phyloP scores from a whole-genome alignment of 1,140 invertebrate species.

The Rhopalosiphum maidis region DNA sequence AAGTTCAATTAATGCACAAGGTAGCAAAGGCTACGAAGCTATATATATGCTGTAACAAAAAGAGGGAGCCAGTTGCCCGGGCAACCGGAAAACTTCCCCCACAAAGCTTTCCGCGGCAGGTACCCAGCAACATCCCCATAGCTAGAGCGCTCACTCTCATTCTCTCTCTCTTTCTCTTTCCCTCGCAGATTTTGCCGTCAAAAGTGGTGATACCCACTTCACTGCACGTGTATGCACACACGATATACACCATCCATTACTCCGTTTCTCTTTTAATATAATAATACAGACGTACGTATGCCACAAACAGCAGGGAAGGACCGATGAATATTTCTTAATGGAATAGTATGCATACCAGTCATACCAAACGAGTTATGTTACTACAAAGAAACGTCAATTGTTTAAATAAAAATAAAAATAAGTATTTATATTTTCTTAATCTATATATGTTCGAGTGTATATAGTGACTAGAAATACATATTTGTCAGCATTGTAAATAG shows the following conservation, averaged over 20 bases:
- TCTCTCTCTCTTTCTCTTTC: not conserved
- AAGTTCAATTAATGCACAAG: conserved; percentile 56
- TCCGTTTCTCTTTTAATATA: conserved; percentile 15
- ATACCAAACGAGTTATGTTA: not conserved
- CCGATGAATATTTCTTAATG: conserved; percentile 40
- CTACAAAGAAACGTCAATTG: not conserved
- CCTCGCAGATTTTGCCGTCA: conserved; percentile 37
- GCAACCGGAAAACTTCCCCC: conserved; percentile 43
- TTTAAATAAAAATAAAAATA: not conserved
- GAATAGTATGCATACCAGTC: not conserved
- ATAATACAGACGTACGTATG: not conserved
- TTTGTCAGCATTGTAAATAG: not conserved
- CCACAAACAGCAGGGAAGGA: not conserved
- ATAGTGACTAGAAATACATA: not conserved
- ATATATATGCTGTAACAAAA: conserved; percentile 24
- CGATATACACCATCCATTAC: conserved; percentile 37
- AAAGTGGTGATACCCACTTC: conserved; percentile 52
- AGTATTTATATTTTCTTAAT: not conserved
- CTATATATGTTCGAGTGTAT: not conserved
- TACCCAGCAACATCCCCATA: not conserved
- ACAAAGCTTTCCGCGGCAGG: conserved; percentile 22
- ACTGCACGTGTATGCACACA: not conserved
- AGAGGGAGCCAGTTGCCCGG: conserved; percentile 52
- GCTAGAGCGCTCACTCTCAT: not conserved
- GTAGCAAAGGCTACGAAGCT: conserved; percentile 45